A percentile compares a stretch with the other conserved stretches of the same genome.
Conservation (phyloP, 1,140 invertebrate genomes). For the Hylaeus anthracinus region DNA sequence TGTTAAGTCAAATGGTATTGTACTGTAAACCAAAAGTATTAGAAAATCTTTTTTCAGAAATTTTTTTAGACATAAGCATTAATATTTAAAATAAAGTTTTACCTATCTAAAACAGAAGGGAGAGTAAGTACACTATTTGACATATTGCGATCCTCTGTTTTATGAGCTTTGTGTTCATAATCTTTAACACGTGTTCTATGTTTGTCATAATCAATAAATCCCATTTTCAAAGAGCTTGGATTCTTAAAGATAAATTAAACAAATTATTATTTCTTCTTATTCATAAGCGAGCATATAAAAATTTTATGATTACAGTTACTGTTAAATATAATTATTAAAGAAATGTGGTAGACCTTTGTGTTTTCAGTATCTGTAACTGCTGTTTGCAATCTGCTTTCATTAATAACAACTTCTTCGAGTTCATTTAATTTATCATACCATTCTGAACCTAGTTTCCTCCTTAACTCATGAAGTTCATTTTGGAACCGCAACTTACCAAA, state of each 20-base stretch:
- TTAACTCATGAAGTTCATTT: slow-evolving; percentile 68
- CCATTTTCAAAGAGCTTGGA: background rate
- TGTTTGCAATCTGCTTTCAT: slow-evolving; percentile 24
- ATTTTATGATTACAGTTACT: background rate
- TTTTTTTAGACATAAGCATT: no score
- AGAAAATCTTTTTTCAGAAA: no score
- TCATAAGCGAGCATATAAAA: background rate
- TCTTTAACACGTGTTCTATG: slow-evolving; percentile 32
- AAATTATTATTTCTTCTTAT: background rate
- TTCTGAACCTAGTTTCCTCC: slow-evolving; percentile 57
- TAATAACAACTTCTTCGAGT: slow-evolving; percentile 63
- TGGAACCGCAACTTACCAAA: slow-evolving; percentile 68
- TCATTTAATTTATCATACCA: slow-evolving; percentile 69
- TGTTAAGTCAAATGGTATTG: slow-evolving; percentile 63
- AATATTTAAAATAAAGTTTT: slow-evolving; percentile 10
- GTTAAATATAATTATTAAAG: background rate
- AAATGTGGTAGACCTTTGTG: slow-evolving; percentile 24
- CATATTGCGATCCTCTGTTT: slow-evolving; percentile 2
- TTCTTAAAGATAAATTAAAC: slow-evolving; percentile 25
- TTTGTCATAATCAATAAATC: slow-evolving; percentile 26
- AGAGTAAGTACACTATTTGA: slow-evolving; percentile 14
- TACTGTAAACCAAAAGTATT: slow-evolving; percentile 49
- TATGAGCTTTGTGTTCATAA: background rate
- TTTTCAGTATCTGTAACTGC: slow-evolving; percentile 12
- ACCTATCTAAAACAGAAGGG: slow-evolving; percentile 56